These are phyloP conservation scores for Aythya baeri DNA, from an alignment of 2,113 vertebrate species.

Conservation along the genomic window DNA sequence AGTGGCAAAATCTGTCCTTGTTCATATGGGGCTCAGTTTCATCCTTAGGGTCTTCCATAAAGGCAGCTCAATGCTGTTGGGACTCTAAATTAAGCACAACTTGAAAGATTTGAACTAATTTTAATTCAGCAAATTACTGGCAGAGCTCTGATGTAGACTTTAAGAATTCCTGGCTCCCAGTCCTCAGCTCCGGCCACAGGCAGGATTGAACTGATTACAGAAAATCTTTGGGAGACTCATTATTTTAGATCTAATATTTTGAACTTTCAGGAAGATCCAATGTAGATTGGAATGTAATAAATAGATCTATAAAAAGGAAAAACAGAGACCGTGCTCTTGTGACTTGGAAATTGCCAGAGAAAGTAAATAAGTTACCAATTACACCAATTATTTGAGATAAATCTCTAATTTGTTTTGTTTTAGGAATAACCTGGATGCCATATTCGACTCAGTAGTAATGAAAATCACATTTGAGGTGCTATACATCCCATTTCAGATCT, in stretches of 20 bases:
- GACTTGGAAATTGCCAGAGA: not conserved
- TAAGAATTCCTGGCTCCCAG: not conserved
- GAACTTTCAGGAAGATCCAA: not conserved
- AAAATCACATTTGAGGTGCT: not conserved
- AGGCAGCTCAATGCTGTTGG: not conserved
- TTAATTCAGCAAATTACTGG: not conserved
- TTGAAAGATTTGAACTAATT: not conserved
- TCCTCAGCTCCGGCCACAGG: not conserved
- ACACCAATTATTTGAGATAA: slow-evolving; percentile 19
- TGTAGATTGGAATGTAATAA: not conserved
- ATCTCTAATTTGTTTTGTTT: not conserved
- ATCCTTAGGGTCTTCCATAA: not conserved
- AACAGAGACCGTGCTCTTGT: not conserved
- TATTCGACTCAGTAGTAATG: not conserved
- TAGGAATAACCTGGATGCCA: not conserved
- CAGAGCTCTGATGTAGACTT: not conserved
- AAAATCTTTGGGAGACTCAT: not conserved
- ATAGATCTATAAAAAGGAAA: not conserved
- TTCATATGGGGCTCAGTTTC: not conserved
- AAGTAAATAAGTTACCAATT: not conserved
- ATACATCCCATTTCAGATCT: not conserved
- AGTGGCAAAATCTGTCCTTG: not conserved
- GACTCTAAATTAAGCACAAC: not conserved
- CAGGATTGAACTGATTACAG: not conserved
- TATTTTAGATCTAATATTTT: not conserved